Base-by-base conservation (phyloP, 2,888 invertebrate genomes). In the Cephalotes varians region DNA sequence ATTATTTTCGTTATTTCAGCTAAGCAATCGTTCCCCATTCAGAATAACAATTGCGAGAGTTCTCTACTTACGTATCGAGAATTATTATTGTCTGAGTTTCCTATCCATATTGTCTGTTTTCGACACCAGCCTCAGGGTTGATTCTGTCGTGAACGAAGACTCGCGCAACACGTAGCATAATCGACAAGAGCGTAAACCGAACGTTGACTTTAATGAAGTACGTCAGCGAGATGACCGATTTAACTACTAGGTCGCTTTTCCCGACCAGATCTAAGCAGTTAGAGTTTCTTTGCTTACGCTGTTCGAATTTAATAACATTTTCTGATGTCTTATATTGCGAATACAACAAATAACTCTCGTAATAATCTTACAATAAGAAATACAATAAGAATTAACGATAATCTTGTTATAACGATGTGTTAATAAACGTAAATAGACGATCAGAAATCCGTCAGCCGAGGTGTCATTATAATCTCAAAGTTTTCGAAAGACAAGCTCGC, bases 21-120 rank as follows among this genome's bases (percentile, higher is more conserved):
- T 60, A 40, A 54, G 44, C 49, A 64, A 25, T 12, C 47, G 28
- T 69, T 28, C 6, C 15, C 34, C 25, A 18, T 60, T 79, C 47
- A 12, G 65, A 73, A 54, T 82, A 58, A 81, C 64, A 81, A 73
- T 37, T 69, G 44, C 25, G 44, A 71, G 64, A 79, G 73, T 54
- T 62, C 54, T 67, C 28, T 18, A 21, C 7, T 25, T 15, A 28
- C 9, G 56, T 56, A 40, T 64, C 25, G 37, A n/a, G 47, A 31
- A 74, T 81, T 81, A 76, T 84, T 81, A 84, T 83, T 71, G 64
- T 31, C 51, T 60, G 44, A 69, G 54, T 62, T 80, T 54, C 49
- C 69, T 56, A 65, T 65, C 67, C 72, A 72, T 67, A 77, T 82
- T 77, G 69, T 64, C 64, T 49, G 80, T 40, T 77, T 80, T 74